phyloP scores from a whole-genome alignment of 2,888 invertebrate genomes.

The Microctonus aethiopoides region DNA sequence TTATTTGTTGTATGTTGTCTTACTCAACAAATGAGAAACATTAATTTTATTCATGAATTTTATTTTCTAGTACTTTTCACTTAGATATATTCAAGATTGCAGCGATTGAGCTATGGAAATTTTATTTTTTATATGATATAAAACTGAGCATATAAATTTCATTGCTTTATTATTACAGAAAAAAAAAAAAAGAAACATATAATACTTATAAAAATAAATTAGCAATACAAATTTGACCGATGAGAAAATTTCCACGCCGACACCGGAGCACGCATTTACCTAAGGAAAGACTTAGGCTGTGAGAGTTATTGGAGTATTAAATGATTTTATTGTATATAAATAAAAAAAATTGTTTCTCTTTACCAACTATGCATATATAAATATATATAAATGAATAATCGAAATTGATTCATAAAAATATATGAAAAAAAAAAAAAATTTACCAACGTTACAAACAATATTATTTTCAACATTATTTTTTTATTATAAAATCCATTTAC shows the following conservation, averaged over 20 bases:
- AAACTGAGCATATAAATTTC: neutral
- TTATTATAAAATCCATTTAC: conserved; percentile 36
- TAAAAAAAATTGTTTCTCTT: conserved; percentile 47
- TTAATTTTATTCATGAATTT: neutral
- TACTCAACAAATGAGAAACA: neutral
- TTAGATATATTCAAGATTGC: neutral
- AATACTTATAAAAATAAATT: conserved; percentile 18
- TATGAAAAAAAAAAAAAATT: neutral
- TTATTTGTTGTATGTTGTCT: neutral
- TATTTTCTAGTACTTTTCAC: neutral
- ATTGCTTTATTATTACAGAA: neutral
- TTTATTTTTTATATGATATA: neutral
- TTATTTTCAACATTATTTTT: conserved; percentile 21
- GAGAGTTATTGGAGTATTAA: conserved; percentile 63
- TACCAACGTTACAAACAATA: neutral
- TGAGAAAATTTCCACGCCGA: conserved; percentile 8
- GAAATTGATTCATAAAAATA: neutral
- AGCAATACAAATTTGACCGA: conserved; percentile 23
- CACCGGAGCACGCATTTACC: conserved; percentile 61
- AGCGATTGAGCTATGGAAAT: neutral
- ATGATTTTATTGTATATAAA: conserved; percentile 66
- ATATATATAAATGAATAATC: conserved; percentile 5
- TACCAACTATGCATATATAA: conserved; percentile 9
- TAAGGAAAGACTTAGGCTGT: conserved; percentile 66
- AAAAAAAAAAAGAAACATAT: neutral